phyloP scores from a whole-genome alignment of 2,113 vertebrate genomes.

The Bombycilla garrulus region DNA sequence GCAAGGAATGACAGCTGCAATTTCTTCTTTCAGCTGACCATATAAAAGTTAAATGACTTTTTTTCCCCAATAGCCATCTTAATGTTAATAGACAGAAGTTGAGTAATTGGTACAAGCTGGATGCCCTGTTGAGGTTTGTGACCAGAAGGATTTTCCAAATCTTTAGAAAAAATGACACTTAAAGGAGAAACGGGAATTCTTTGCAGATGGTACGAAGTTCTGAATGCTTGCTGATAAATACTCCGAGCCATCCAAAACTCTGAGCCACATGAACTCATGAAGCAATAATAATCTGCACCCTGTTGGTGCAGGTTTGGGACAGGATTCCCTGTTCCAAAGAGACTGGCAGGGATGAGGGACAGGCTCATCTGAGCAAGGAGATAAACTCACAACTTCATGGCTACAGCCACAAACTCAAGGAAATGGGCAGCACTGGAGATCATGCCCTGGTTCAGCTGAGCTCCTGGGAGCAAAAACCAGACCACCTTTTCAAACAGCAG shows the following conservation, averaged over 20 bases:
- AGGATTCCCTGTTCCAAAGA: neutral
- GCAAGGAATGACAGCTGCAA: neutral
- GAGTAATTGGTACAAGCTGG: neutral
- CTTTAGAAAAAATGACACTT: neutral
- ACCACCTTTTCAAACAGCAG: neutral
- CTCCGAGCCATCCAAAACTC: neutral
- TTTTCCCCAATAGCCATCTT: neutral
- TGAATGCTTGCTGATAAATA: neutral
- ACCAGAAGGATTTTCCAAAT: neutral
- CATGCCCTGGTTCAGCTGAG: neutral
- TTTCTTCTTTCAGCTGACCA: neutral
- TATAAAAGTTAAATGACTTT: neutral
- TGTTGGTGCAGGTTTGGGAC: too few relatives aligned
- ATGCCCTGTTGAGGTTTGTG: neutral
- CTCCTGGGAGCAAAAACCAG: neutral
- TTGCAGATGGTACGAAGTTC: neutral
- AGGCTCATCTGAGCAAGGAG: neutral
- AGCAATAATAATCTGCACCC: neutral
- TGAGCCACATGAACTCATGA: neutral
- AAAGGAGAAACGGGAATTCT: neutral
- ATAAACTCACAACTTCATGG: neutral
- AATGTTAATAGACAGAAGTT: neutral
- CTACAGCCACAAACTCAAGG: neutral
- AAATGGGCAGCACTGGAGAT: neutral
- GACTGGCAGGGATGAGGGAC: neutral